Base-by-base conservation (phyloP, 2,888 invertebrate species). In the Carterocephalus palaemon region DNA sequence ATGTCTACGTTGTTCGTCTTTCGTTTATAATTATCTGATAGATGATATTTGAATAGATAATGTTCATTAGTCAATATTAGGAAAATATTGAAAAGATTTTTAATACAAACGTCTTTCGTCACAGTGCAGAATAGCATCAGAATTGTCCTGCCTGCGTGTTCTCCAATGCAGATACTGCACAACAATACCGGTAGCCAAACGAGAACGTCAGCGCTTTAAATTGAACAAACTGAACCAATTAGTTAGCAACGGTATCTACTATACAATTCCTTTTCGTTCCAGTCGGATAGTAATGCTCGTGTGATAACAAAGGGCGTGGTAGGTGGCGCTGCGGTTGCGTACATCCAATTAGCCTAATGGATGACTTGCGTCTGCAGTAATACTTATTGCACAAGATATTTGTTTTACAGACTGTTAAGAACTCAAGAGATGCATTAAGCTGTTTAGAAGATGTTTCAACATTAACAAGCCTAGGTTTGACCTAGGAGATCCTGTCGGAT, bases 301-400 rank as follows among this genome's bases (percentile, higher is more conserved):
- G 55, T 55, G 57, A 58, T 59, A 72, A 76, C 76, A 77, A 76
- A 75, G 69, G 55, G 54, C 60, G 62, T 70, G 40, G 46, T 29
- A 68, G 69, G 66, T 68, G 68, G 59, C 56, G 56, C 63, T 64
- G 63, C 67, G 67, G 59, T 62, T 62, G 40, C 64, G 57, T 66
- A 67, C 73, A 78, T 76, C 75, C 86, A 87, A 88, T 87, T 87
- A 87, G 82, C 72, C 77, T 86, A 88, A 88, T 88, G 88, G 85
- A 85, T 79, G 77, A 63, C 73, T 72, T 70, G 70, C 74, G 73
- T 79, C 82, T n/a, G n/a, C 80, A 83, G 80, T 75, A 81, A 42
- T 34, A 34, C 34, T 34, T 38, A n/a, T n/a, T n/a, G n/a, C n/a
- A n/a, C n/a, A n/a, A n/a, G n/a, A n/a, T n/a, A n/a, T n/a, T n/a